Conservation (phyloP, 2,888 invertebrate species). For the Tachina grossa region DNA sequence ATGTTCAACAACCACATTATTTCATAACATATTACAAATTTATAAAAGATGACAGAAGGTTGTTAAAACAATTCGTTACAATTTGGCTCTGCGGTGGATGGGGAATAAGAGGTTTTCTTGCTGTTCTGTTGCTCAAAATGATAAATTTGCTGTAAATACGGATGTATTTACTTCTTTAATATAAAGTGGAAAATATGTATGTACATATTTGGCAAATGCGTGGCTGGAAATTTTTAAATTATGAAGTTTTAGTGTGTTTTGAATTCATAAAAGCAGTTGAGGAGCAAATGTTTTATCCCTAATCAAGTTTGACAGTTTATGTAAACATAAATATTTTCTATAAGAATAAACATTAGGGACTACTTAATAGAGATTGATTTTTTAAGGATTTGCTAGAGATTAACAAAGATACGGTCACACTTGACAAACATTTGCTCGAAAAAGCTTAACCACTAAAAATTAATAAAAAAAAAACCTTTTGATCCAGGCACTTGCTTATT, state of each 20-base stretch:
- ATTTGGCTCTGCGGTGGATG: background rate
- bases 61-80: conserved; percentile 28
- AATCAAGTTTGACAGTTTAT: conserved; percentile 20
- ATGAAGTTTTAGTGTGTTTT: background rate
- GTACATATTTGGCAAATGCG: background rate
- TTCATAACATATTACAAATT: conserved; percentile 29
- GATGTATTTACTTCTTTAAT: background rate
- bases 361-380: background rate
- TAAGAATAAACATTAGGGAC: background rate
- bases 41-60: conserved; percentile 30
- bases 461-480: too few relatives aligned
- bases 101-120: background rate
- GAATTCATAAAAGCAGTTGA: conserved; percentile 9
- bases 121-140: conserved; percentile 3
- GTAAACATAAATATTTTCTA: background rate
- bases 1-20: conserved; percentile 19
- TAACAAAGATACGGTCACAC: too few relatives aligned
- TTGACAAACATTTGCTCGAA: too few relatives aligned
- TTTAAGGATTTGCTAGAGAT: background rate
- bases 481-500: too few relatives aligned
- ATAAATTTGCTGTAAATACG: too few relatives aligned
- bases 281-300: background rate
- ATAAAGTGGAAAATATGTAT: background rate
- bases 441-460: too few relatives aligned
- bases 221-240: background rate